Conservation (phyloP, 1,140 invertebrate species). For the Drosophila sp. region DNA sequence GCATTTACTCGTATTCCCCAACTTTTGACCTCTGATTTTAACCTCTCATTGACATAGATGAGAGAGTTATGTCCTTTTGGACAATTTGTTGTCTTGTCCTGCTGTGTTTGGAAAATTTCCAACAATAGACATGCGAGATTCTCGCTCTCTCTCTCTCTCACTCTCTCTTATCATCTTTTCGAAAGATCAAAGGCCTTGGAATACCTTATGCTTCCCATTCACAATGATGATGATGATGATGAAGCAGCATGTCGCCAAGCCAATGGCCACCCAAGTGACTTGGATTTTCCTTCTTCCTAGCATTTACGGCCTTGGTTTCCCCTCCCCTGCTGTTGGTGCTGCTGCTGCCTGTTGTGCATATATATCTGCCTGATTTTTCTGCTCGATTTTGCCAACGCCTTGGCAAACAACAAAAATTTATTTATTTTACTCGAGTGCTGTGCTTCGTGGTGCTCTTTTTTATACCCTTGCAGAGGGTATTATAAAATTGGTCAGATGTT, state of each 20-base stretch:
- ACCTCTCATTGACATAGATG: not conserved
- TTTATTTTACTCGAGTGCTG: conserved; percentile 28
- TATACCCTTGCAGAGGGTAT: too few relatives aligned
- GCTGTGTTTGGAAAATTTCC: conserved; percentile 14
- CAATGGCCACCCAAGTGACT: conserved; percentile 4
- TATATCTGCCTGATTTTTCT: not conserved
- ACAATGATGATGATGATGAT: conserved; percentile 2
- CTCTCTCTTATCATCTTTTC: not conserved
- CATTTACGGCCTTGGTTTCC: conserved; percentile 5
- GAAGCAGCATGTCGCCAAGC: conserved; percentile 2
- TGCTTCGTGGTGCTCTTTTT: too few relatives aligned
- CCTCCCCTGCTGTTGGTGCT: too few relatives aligned
- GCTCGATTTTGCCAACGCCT: not conserved
- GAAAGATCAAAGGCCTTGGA: conserved; percentile 30
- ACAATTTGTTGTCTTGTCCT: conserved; percentile 15
- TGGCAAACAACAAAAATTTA: not conserved
- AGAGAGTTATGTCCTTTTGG: not conserved
- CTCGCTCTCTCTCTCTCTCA: conserved; percentile 1
- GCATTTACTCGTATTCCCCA: conserved; percentile 45
- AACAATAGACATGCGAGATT: not conserved
- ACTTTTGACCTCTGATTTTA: conserved; percentile 16
- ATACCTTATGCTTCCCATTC: conserved; percentile 19
- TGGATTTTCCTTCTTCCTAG: not conserved
- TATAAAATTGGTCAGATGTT: too few relatives aligned
- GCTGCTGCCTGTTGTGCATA: not conserved